A percentile compares a stretch with the other conserved stretches of the same genome.
Conservation (phyloP, 2,113 vertebrate species). For the Strix aluco region DNA sequence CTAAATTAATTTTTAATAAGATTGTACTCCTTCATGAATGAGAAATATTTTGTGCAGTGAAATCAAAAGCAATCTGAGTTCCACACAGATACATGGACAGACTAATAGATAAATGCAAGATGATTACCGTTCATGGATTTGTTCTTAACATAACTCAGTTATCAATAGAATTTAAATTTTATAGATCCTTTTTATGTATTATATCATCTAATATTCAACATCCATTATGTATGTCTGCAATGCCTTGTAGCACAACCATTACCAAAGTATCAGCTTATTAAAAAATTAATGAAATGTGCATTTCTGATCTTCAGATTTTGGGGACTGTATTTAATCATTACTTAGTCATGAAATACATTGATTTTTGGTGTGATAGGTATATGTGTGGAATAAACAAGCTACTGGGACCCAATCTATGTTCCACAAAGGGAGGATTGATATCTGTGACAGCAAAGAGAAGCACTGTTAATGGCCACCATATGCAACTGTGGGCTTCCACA, state of each 20-base stretch:
- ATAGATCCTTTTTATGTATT: background rate
- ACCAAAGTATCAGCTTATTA: background rate
- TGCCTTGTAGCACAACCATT: background rate
- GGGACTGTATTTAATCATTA: background rate
- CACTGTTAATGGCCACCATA: background rate
- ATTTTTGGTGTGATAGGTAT: background rate
- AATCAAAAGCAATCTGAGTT: slow-evolving; percentile 29
- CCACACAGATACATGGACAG: background rate
- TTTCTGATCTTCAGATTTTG: background rate
- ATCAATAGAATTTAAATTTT: background rate
- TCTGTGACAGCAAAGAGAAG: background rate
- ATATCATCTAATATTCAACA: background rate
- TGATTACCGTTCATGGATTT: background rate
- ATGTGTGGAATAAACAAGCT: background rate
- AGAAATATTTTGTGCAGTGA: slow-evolving; percentile 14
- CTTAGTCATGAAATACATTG: background rate
- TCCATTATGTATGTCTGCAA: background rate
- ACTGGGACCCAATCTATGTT: background rate
- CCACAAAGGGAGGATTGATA: background rate
- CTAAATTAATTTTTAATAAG: slow-evolving; percentile 58
- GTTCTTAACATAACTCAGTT: background rate
- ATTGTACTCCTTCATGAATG: background rate
- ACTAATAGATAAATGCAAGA: background rate
- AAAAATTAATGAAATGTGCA: background rate
- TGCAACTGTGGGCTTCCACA: background rate